Conservation (phyloP, 2,797 vertebrate genomes). For the Benthosema pterotum region DNA sequence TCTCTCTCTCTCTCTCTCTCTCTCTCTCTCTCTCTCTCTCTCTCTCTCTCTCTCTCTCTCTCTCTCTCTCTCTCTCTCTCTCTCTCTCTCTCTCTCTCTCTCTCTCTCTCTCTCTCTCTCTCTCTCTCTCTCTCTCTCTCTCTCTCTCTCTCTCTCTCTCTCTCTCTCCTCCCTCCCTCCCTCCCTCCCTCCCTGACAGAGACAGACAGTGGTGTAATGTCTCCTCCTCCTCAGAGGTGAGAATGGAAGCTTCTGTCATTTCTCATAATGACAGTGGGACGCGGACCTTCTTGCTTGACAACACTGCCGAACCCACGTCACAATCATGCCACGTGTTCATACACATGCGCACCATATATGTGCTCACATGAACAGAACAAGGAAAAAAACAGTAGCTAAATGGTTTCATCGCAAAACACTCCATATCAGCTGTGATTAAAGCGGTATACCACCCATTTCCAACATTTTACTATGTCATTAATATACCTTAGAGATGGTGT, state of each 20-base stretch:
- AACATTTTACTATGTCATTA: too few species aligned
- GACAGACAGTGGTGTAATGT: slow-evolving; percentile 51
- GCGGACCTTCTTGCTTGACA: slow-evolving; percentile 67
- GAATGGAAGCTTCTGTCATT: slow-evolving; percentile 48
- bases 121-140: slow-evolving; percentile 27
- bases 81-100: too few species aligned
- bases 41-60: not conserved
- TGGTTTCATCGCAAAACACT: too few species aligned
- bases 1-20: slow-evolving; percentile 5
- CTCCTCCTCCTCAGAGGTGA: slow-evolving; percentile 51
- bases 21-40: slow-evolving; percentile 25
- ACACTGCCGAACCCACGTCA: slow-evolving; percentile 63
- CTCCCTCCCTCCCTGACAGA: too few species aligned
- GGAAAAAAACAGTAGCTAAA: too few species aligned
- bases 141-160: slow-evolving; percentile 40
- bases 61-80: slow-evolving; percentile 14
- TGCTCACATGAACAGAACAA: too few species aligned
- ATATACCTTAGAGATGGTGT: too few species aligned
- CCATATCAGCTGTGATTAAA: too few species aligned
- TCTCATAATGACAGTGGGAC: slow-evolving; percentile 68
- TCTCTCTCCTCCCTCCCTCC: too few species aligned
- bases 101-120: slow-evolving; percentile 1
- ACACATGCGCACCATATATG: too few species aligned
- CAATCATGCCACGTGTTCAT: slow-evolving; percentile 12
- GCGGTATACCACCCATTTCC: too few species aligned